Percentiles rank a stretch among this genome's conserved stretches.
These are phyloP conservation scores for Pelosia muscerda DNA, from an alignment of 2,888 invertebrate species.

Conservation along the genomic window DNA sequence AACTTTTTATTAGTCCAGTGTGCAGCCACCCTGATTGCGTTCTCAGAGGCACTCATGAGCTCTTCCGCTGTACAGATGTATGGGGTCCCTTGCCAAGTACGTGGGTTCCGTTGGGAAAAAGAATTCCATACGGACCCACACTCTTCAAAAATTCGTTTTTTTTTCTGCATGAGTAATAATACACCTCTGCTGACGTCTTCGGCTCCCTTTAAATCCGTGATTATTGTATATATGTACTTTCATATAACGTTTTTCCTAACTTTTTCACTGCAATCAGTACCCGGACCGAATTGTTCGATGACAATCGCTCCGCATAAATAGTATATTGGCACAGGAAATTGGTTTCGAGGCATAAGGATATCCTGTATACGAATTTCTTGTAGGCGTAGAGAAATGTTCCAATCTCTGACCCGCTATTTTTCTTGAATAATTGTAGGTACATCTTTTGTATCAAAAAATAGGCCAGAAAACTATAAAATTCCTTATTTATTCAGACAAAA, in stretches of 20 bases:
- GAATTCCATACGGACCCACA: no score
- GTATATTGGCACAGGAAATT: slow-evolving; percentile 18
- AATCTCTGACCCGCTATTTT: not conserved
- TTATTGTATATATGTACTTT: not conserved
- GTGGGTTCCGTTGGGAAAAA: no score
- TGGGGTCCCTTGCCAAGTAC: no score
- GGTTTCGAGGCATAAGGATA: slow-evolving; percentile 9
- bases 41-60: no score
- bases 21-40: no score
- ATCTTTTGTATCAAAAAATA: not conserved
- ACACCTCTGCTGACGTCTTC: no score
- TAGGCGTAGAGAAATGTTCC: not conserved
- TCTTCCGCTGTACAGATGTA: no score
- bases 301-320: slow-evolving; percentile 13
- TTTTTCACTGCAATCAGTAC: not conserved
- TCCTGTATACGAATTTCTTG: slow-evolving; percentile 7
- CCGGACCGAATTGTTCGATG: slow-evolving; percentile 2
- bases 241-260: not conserved
- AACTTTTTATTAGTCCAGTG: no score
- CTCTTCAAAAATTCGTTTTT: no score
- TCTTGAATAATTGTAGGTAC: not conserved
- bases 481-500: not conserved
- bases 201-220: no score
- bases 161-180: no score
- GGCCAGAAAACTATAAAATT: no score